Conservation (phyloP, 2,113 vertebrate genomes). For the Papio anubis region DNA sequence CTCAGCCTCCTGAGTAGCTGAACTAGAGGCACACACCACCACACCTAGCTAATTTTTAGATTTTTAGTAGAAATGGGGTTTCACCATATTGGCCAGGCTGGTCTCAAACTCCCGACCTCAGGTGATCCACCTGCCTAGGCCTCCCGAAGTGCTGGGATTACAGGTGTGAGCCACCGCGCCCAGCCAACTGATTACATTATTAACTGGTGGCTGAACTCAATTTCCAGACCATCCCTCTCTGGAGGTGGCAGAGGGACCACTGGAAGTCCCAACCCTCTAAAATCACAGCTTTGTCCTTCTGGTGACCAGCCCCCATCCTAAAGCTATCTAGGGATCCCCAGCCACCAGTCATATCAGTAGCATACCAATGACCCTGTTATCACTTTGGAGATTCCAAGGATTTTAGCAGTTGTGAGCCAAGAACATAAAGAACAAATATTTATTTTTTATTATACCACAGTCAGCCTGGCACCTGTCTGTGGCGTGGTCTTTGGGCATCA, state of each 20-base stretch:
- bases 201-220: not conserved
- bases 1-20: too few species aligned
- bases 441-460: slow-evolving; percentile 2
- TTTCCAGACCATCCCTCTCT: not conserved
- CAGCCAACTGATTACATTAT: not conserved
- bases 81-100: too few species aligned
- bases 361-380: not conserved
- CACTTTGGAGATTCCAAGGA: not conserved
- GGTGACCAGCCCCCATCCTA: not conserved
- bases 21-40: too few species aligned
- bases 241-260: not conserved
- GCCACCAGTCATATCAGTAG: not conserved
- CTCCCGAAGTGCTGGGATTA: too few species aligned
- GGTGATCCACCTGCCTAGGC: too few species aligned
- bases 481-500: not conserved
- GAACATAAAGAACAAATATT: slow-evolving; percentile 37
- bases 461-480: not conserved
- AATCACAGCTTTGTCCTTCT: not conserved
- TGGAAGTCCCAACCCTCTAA: not conserved
- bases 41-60: too few species aligned
- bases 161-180: too few species aligned
- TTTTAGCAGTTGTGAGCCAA: not conserved
- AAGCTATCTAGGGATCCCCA: not conserved
- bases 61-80: too few species aligned
- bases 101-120: too few species aligned